Base-by-base conservation (phyloP, 2,888 invertebrate species). In the Chloroclysta siterata region DNA sequence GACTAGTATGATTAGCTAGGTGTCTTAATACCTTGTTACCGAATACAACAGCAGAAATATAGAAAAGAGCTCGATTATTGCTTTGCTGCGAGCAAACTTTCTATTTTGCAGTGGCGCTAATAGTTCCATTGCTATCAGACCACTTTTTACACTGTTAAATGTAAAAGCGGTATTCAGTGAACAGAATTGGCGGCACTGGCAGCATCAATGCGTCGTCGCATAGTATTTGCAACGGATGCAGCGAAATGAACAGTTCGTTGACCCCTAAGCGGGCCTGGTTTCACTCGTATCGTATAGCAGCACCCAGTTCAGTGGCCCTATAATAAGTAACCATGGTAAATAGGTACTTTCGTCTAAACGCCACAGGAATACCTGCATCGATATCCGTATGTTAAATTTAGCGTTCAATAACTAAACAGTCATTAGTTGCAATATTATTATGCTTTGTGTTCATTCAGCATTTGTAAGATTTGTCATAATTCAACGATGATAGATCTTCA, bases 161-260 rank as follows among this genome's bases (percentile, higher is more conserved):
- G 82, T 84, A 88, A 87, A 85, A 86, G 83, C 82, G 78, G 81
- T 83, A 84, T 83, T 81, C 81, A 84, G 83, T 83, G 79, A 78
- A 80, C 83, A 85, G 87, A 89, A 89, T 89, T 88, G 87, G 88
- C 85, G 84, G 56, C 48, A 48, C 56, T 56, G 41, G 88, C 84
- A 83, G 85, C 82, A 79, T 80, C 80, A 87, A 87, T 88, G 89
- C 86, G 85, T 85, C 86, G 85, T 85, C 56, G 81, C 85, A 82
- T 82, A 87, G 83, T 90, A 90, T 92, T 93, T 90, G 91, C 93
- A 93, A 91, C 90, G 91, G 90, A 92, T 93, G 92, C 92, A 93
- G 93, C 90, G 84, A 93, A 92, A 92, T 90, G 89, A 88, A 85
- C 86, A 89, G 93, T 90, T 91, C 92, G 80, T 84, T 86, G 90